Evolutionary conservation across 2,888 invertebrate species (phyloP).

Genomic region (Sepiola atlantica): DNA sequence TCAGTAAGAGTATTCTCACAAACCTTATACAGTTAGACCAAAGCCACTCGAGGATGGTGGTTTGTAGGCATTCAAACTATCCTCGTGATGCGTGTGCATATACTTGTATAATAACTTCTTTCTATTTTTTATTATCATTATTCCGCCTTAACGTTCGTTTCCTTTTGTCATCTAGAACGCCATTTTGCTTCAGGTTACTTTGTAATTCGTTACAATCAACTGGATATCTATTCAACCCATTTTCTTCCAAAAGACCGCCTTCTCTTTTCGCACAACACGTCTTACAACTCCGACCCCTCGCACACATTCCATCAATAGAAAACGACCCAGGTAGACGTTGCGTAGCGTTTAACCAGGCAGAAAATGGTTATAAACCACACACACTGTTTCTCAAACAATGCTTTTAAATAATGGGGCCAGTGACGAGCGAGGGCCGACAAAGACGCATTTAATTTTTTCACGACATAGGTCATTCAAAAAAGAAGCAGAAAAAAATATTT

Average conservation of each 20-base stretch:
- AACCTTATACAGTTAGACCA: too few relatives aligned
- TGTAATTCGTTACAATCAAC: neutral
- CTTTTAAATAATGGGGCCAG: neutral
- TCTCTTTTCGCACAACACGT: neutral
- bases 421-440: neutral
- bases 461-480: neutral
- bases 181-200: too few relatives aligned
- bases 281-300: neutral
- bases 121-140: too few relatives aligned
- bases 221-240: neutral
- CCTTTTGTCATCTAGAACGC: too few relatives aligned
- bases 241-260: neutral
- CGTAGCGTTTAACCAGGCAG: neutral
- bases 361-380: neutral
- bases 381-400: neutral
- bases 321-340: neutral
- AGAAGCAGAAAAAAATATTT: neutral
- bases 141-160: too few relatives aligned
- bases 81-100: too few relatives aligned
- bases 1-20: too few relatives aligned
- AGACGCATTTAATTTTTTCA: neutral
- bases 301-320: neutral
- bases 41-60: too few relatives aligned
- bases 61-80: too few relatives aligned
- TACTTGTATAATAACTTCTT: too few relatives aligned